phyloP scores from a whole-genome alignment of 2,888 invertebrate genomes.

The Yponomeuta sedellus region DNA sequence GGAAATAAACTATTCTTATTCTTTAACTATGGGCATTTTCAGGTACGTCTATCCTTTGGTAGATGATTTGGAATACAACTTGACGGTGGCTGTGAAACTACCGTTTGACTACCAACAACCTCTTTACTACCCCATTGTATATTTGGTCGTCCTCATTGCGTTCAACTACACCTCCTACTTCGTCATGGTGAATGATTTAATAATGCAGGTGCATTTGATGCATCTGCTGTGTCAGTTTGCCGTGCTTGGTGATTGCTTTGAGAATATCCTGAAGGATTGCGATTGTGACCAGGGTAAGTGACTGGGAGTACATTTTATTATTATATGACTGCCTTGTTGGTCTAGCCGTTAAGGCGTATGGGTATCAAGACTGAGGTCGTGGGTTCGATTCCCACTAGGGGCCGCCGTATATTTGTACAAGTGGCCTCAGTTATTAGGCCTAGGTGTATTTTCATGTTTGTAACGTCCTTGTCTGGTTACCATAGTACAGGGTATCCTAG shows the following conservation, averaged over 20 bases:
- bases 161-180: conserved; percentile 48
- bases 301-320: no score
- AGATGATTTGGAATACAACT: conserved; percentile 57
- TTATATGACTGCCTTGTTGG: no score
- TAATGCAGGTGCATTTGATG: conserved; percentile 51
- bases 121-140: conserved; percentile 36
- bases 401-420: no score
- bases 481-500: no score
- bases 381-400: no score
- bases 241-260: conserved; percentile 51
- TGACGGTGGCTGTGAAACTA: conserved; percentile 41
- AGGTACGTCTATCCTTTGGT: conserved; percentile 24
- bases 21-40: background rate
- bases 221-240: conserved; percentile 54
- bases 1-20: no score
- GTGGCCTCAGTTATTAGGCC: no score
- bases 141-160: conserved; percentile 34
- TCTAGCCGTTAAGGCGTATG: no score
- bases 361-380: no score
- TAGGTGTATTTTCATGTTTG: no score
- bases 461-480: no score
- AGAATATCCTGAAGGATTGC: conserved; percentile 46
- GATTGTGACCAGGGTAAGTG: conserved; percentile 28
- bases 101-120: conserved; percentile 43
- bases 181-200: conserved; percentile 55